Evolutionary conservation across 2,797 vertebrate species (phyloP).

Genomic region (Cryptoprocta ferox): DNA sequence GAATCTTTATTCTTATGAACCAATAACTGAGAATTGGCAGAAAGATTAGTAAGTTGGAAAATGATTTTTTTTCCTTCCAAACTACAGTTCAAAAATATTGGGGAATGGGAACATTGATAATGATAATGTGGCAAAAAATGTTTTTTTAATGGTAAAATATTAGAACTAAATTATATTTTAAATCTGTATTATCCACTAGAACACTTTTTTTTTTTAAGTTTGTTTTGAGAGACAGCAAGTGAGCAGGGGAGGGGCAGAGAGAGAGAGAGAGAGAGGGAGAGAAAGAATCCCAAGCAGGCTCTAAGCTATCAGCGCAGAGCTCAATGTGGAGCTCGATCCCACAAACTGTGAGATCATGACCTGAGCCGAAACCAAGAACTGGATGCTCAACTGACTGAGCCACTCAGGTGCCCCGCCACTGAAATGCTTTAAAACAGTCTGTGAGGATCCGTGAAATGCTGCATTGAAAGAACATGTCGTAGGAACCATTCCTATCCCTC

Average conservation of each 20-base stretch:
- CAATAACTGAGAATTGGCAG: background rate
- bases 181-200: background rate
- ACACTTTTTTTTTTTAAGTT: no score
- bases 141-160: background rate
- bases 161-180: slow-evolving; percentile 12
- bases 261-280: no score
- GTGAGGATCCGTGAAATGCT: background rate
- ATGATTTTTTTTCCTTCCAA: background rate
- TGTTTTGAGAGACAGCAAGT: no score
- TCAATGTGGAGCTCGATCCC: no score
- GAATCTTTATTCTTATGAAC: background rate
- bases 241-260: no score
- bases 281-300: no score
- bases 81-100: slow-evolving; percentile 31
- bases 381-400: no score
- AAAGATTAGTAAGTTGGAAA: background rate
- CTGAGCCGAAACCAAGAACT: no score
- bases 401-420: no score
- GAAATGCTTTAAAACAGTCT: background rate
- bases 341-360: no score
- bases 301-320: no score
- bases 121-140: background rate
- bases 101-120: slow-evolving; percentile 3
- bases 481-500: background rate
- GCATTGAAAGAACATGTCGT: background rate